These are phyloP conservation scores for Gobio gobio DNA, from an alignment of 2,113 vertebrate species.

Conservation along the genomic window DNA sequence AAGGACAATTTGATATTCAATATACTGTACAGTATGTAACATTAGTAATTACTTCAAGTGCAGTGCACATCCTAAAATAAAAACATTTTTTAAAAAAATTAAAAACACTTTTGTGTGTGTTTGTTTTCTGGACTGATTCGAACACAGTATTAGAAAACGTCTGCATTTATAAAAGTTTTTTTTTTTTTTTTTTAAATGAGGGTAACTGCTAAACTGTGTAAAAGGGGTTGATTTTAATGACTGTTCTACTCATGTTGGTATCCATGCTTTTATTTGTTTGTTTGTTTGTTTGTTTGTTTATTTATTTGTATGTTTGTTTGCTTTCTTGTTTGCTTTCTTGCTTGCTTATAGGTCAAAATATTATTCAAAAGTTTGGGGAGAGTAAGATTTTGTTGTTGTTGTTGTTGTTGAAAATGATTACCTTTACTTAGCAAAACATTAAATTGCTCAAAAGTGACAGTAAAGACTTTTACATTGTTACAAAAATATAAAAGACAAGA, in stretches of 20 bases:
- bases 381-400: neutral
- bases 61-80: neutral
- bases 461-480: neutral
- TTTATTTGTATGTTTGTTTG: no score
- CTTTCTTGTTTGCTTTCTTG: no score
- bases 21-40: neutral
- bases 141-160: neutral
- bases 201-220: neutral
- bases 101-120: no score
- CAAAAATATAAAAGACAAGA: neutral
- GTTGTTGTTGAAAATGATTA: neutral
- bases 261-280: neutral
- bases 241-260: neutral
- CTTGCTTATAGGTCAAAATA: neutral
- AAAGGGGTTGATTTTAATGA: neutral
- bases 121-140: neutral
- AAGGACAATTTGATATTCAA: neutral
- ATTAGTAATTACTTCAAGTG: neutral
- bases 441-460: neutral
- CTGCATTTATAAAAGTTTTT: no score
- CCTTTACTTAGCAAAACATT: neutral
- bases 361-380: neutral
- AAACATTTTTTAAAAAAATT: no score
- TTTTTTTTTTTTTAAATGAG: no score
- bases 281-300: no score